A percentile compares a stretch with the other conserved stretches of the same genome.
These are phyloP conservation scores for Hydrotaea cyrtoneurina DNA, from an alignment of 2,888 invertebrate genomes.

Conservation along the genomic window DNA sequence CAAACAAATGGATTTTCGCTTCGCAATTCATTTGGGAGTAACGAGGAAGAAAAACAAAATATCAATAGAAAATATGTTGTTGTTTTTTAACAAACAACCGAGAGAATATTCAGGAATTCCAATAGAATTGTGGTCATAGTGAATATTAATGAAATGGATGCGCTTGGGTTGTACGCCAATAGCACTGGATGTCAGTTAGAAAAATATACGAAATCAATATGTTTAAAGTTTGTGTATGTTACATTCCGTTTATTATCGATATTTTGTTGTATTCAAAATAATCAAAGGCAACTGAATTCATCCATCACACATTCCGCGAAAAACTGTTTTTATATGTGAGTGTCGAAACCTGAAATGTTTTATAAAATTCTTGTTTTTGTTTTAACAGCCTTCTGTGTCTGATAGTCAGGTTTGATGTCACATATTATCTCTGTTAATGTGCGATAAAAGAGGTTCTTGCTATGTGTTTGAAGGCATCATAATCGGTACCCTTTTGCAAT, in stretches of 20 bases:
- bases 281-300: not conserved
- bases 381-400: too few species aligned
- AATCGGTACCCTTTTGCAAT: too few species aligned
- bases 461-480: too few species aligned
- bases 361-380: too few species aligned
- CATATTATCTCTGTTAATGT: too few species aligned
- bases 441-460: too few species aligned
- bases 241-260: not conserved
- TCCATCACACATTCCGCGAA: too few species aligned
- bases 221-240: not conserved
- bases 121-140: not conserved
- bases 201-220: not conserved
- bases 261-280: too few species aligned
- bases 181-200: not conserved
- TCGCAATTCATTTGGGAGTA: not conserved
- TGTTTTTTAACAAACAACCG: not conserved
- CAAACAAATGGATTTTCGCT: not conserved
- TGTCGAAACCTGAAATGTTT: too few species aligned
- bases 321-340: too few species aligned
- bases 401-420: too few species aligned
- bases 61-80: not conserved
- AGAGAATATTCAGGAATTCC: not conserved
- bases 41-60: not conserved
- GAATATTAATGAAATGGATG: constrained; percentile 3
- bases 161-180: not conserved